Evolutionary conservation across 2,888 invertebrate species (phyloP), one percentile per base, ranked within the genome.

Genomic region (Archaeoteleia sp.): DNA sequence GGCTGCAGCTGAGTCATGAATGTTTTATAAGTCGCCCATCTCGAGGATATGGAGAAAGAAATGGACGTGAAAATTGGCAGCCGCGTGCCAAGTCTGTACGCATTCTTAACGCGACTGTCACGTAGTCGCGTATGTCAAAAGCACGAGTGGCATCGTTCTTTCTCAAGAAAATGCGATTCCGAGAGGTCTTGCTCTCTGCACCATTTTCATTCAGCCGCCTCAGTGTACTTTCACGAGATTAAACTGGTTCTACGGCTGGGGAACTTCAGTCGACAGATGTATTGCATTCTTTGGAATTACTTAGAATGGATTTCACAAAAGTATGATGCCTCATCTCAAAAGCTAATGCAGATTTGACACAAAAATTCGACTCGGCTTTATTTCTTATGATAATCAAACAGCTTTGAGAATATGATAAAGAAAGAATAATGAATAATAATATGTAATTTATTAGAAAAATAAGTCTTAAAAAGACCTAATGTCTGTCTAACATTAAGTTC

Each of bases 161-260:
- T 58, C 40, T 43, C 32, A 37, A 30, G 46, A 54, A 67, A 60
- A 66, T 60, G 30, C 39, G 51, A 37, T 53, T 58, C 58, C 53
- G 45, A 60, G 58, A 58, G 45, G 65, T 40, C 32, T 42, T 39
- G 48, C 58, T 60, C 58, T 54, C 45, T 20, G 37, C 46, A n/a
- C n/a, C n/a, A n/a, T n/a, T 66, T 65, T 51, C 65, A 65, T 65
- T 66, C 46, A 66, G 53, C 35, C 29, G 39, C 45, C 48, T 46
- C 40, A 45, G 43, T 35, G 51, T 46, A 53, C 58, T 58, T 58
- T 58, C 65, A 32, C 65, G 40, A 35, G 58, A 58, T 66, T 66
- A 53, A 58, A 66, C 65, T 58, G 58, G 65, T 65, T 65, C 57
- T 45, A 45, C 51, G 17, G 45, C 13, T 6, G 35, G 46, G 20